phyloP scores from a whole-genome alignment of 2,797 vertebrate genomes.

The Sebastes itinus region DNA sequence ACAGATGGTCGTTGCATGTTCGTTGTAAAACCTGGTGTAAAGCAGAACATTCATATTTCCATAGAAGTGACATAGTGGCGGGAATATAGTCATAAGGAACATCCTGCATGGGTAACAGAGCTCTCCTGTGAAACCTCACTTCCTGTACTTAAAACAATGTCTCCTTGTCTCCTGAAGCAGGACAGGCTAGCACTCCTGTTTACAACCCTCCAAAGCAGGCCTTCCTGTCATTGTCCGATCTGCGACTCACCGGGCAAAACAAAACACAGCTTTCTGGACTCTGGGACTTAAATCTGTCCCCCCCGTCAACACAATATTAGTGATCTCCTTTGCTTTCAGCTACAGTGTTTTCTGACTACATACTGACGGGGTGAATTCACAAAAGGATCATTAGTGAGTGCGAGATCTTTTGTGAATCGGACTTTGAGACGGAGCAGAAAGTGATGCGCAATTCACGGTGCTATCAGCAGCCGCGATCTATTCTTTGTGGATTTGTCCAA shows the following conservation, averaged over 20 bases:
- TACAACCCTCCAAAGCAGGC: conserved; percentile 50
- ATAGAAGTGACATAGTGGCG: background rate
- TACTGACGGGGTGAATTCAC: background rate
- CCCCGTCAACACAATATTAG: conserved; percentile 13
- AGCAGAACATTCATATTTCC: background rate
- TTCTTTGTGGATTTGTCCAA: background rate
- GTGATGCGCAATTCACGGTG: background rate
- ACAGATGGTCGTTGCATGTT: background rate
- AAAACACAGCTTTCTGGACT: conserved; percentile 39
- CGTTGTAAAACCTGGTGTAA: background rate
- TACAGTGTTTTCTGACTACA: conserved; percentile 4
- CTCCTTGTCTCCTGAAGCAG: conserved; percentile 58
- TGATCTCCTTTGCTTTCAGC: conserved; percentile 26
- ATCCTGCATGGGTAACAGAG: conserved; percentile 60
- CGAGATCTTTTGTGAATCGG: background rate
- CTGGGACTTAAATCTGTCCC: background rate
- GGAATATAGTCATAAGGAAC: conserved; percentile 31
- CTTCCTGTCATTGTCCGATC: conserved; percentile 80
- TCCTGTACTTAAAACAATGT: conserved; percentile 77
- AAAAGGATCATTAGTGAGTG: background rate
- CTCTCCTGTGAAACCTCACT: conserved; percentile 64
- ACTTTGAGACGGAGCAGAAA: background rate
- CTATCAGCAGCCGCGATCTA: background rate
- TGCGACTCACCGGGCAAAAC: conserved; percentile 29
- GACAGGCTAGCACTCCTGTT: conserved; percentile 58